These are phyloP conservation scores for Pseudolaguvia tuberculata DNA, from an alignment of 2,113 vertebrate genomes.

Conservation along the genomic window DNA sequence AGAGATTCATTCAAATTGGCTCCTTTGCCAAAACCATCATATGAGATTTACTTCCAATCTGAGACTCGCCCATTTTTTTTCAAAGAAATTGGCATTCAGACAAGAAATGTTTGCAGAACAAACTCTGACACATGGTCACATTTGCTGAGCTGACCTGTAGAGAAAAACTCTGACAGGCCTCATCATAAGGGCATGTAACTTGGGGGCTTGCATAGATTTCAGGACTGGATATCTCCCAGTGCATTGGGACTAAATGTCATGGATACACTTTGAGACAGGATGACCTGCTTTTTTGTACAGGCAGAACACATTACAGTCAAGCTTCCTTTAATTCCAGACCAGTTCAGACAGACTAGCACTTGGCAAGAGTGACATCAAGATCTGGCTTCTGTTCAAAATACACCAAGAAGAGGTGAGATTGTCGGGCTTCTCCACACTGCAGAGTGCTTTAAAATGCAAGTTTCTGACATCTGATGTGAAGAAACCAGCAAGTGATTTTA, in stretches of 20 bases:
- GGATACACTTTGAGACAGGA: background rate
- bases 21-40: background rate
- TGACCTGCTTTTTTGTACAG: slow-evolving; percentile 2
- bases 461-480: background rate
- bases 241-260: background rate
- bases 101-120: slow-evolving; percentile 1
- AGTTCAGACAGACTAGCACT: slow-evolving; percentile 15
- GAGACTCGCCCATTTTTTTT: background rate
- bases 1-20: background rate
- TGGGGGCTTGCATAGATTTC: background rate
- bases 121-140: background rate
- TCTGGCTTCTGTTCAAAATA: slow-evolving; percentile 30
- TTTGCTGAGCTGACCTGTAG: background rate
- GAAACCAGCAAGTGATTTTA: slow-evolving; percentile 11
- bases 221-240: background rate
- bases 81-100: background rate
- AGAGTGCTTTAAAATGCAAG: slow-evolving; percentile 17
- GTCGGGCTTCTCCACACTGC: slow-evolving; percentile 15
- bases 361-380: slow-evolving; percentile 29
- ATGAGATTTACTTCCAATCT: background rate
- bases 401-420: slow-evolving; percentile 12
- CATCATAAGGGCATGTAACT: background rate
- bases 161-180: background rate
- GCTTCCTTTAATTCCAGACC: slow-evolving; percentile 35
- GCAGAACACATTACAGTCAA: background rate